These are phyloP conservation scores for Mobula hypostoma DNA, from an alignment of 2,113 vertebrate species.

Conservation along the genomic window DNA sequence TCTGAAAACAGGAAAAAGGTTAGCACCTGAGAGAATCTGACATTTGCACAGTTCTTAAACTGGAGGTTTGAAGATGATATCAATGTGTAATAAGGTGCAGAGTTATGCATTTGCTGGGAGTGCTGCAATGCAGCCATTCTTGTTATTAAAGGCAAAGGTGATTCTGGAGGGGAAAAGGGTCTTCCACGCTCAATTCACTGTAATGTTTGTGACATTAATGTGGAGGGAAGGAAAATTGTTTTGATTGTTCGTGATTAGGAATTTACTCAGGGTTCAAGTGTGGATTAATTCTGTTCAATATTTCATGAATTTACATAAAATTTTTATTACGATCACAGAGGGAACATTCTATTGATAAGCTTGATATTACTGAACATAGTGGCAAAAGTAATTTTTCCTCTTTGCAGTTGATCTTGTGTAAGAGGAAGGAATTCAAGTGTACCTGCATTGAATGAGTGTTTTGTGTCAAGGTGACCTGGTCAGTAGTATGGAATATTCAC, in stretches of 20 bases:
- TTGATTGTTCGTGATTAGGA: neutral
- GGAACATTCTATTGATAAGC: neutral
- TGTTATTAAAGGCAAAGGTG: neutral
- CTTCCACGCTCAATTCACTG: neutral
- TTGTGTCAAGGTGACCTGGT: neutral
- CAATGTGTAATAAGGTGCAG: neutral
- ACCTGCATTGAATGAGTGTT: neutral
- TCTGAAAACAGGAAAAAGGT: neutral
- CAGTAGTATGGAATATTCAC: neutral
- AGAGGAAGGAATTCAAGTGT: neutral
- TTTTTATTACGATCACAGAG: no score
- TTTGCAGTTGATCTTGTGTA: neutral
- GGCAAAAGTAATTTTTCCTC: neutral
- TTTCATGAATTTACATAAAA: neutral
- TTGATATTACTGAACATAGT: neutral
- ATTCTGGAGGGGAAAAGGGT: neutral
- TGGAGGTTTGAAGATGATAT: neutral
- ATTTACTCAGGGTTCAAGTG: neutral
- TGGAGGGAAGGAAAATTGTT: neutral
- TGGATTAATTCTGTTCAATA: neutral
- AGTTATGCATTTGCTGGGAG: no score
- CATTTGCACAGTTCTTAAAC: neutral
- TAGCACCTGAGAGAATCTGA: neutral
- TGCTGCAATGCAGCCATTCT: conserved; percentile 18
- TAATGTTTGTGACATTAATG: conserved; percentile 7